Base-by-base conservation (phyloP, 2,797 vertebrate species). In the Podarcis siculus region DNA sequence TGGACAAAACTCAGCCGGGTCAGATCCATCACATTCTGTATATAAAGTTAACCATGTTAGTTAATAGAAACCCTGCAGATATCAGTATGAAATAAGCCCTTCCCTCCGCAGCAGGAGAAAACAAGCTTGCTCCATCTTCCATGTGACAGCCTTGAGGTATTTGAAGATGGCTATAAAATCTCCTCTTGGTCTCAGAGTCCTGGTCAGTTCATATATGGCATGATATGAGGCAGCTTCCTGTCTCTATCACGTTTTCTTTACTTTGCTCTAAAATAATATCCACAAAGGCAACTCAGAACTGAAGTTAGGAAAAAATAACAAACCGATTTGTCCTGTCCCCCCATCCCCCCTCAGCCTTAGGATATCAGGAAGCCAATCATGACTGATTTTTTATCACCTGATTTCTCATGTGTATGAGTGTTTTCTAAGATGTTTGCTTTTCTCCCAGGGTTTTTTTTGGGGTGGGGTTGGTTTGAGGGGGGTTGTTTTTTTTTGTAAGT, bases 301-400 rank as follows among this genome's bases (percentile, higher is more conserved):
- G 78, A 83, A 55, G 32, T n/a, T 69, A 42, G 30, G 80, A 76
- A 87, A 92, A 78, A 87, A 87, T 79, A 83, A 55, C 13, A 55
- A 55, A 55, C 49, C 49, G 13, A 49, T 49, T 49, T 49, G 49
- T 15, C 49, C 49, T 3, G 12, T 49, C 85, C 67, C 39, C 61
- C 92, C 91, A 69, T 92, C 80, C 87, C 91, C 1, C 76, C 67
- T 86, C 82, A 91, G 0, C 69, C 78, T 85, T 23, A 93, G 89
- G 89, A 91, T 92, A 86, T 79, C 83, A 83, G 45, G 89, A 91
- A 91, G 85, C 89, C 83, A 82, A 37, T 55, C 90, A 75, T 88
- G 87, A 93, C 79, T 91, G 86, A 85, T 94, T 94, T 95, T 95
- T 92, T 94, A 89, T 87, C 89, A 45, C 85, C 83, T 88, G 19